A percentile compares a stretch with the other conserved stretches of the same genome.
phyloP scores from a whole-genome alignment of 2,888 invertebrate genomes.

The Tetragonisca angustula region DNA sequence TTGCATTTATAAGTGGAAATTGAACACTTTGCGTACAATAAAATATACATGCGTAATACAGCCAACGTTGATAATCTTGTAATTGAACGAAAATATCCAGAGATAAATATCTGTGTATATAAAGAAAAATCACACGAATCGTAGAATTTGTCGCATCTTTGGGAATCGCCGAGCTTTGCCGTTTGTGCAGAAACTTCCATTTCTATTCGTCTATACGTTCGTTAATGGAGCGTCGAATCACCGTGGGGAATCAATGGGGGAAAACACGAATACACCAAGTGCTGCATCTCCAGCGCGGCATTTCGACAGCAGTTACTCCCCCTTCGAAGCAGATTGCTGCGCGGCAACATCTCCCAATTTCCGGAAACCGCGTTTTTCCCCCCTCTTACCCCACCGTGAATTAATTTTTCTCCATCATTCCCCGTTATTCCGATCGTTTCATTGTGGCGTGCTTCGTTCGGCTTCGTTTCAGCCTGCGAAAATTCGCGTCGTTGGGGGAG shows the following conservation, averaged over 20 bases:
- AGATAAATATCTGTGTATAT: too few relatives aligned
- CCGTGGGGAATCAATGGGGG: background rate
- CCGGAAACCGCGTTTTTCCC: constrained; percentile 14
- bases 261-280: constrained; percentile 6
- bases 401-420: constrained; percentile 15
- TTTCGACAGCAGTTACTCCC: constrained; percentile 29
- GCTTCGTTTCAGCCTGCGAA: too few relatives aligned
- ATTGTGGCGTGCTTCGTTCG: too few relatives aligned
- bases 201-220: background rate
- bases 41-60: too few relatives aligned
- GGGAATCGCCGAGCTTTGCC: background rate
- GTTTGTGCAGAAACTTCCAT: background rate
- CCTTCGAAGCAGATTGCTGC: background rate
- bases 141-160: too few relatives aligned
- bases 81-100: too few relatives aligned
- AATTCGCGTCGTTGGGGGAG: too few relatives aligned
- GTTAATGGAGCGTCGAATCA: constrained; percentile 19
- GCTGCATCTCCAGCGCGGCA: background rate
- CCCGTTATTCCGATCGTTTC: background rate
- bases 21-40: too few relatives aligned
- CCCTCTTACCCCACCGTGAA: background rate
- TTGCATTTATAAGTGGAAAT: too few relatives aligned
- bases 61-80: too few relatives aligned
- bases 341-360: constrained; percentile 9
- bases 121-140: too few relatives aligned